These are phyloP conservation scores for Emydoidea blandingii DNA, from an alignment of 2,797 vertebrate species.

Conservation along the genomic window DNA sequence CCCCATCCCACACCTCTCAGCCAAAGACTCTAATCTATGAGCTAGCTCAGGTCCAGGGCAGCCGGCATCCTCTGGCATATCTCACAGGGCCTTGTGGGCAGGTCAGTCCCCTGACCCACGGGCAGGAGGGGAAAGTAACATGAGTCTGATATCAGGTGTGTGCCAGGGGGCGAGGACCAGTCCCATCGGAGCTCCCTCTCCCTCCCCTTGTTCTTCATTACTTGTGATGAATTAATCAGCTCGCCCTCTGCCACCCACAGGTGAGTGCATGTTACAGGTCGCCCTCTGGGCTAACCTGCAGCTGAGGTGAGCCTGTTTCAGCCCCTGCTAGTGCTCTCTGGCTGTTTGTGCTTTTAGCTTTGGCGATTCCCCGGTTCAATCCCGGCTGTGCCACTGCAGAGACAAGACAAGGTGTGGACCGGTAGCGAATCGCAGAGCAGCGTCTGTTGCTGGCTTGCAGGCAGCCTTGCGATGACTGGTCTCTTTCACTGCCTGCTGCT, in stretches of 20 bases:
- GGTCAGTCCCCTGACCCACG: conserved; percentile 17
- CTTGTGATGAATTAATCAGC: not conserved
- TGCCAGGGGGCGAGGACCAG: not conserved
- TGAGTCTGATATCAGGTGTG: conserved; percentile 21
- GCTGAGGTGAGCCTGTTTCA: not conserved
- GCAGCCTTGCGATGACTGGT: not conserved
- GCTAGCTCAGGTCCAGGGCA: conserved; percentile 10
- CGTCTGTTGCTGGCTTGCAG: too few species aligned
- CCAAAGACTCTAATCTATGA: conserved; percentile 37
- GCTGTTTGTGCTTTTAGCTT: not conserved
- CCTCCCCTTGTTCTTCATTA: not conserved
- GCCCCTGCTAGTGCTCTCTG: not conserved
- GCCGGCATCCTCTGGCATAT: not conserved
- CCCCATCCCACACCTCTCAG: not conserved
- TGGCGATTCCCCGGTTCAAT: not conserved
- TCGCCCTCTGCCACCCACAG: not conserved
- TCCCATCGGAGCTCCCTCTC: not conserved
- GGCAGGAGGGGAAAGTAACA: conserved; percentile 10
- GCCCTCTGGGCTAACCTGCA: too few species aligned
- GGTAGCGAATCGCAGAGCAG: too few species aligned
- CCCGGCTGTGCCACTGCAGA: too few species aligned
- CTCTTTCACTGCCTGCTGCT: not conserved
- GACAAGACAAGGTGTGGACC: too few species aligned
- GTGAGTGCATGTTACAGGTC: not conserved
- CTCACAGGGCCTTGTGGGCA: not conserved